Percentiles rank a stretch among this genome's conserved stretches.
Conservation (phyloP, 1,140 invertebrate species). For the Brachionus calyciflorus region DNA sequence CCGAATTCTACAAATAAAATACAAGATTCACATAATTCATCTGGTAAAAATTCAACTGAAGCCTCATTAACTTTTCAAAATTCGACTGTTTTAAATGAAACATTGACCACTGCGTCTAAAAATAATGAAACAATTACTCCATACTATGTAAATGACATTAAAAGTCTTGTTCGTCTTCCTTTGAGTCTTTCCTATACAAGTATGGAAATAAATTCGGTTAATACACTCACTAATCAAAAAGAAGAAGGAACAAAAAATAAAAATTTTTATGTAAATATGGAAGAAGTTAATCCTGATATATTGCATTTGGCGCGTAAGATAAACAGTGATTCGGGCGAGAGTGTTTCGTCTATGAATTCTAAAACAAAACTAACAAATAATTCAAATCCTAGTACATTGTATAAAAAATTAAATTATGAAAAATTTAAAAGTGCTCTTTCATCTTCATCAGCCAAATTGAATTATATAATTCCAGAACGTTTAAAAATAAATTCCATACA, state of each 20-base stretch:
- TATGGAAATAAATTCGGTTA: slow-evolving; percentile 20
- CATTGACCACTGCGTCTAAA: background rate
- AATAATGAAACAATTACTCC: background rate
- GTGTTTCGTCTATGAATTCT: background rate
- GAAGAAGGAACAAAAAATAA: background rate
- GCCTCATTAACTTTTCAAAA: background rate
- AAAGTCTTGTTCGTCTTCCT: slow-evolving; percentile 21
- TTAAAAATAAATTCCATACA: slow-evolving; percentile 27
- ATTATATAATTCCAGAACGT: slow-evolving; percentile 40
- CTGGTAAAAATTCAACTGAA: background rate
- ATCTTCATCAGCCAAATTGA: slow-evolving; percentile 12
- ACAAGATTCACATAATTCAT: background rate
- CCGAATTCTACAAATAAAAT: slow-evolving; percentile 3
- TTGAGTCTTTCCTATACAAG: slow-evolving; percentile 20
- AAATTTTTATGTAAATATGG: slow-evolving; percentile 41
- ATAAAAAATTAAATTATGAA: slow-evolving; percentile 37
- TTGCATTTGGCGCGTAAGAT: slow-evolving; percentile 33
- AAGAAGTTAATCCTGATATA: slow-evolving; percentile 41
- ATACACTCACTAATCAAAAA: background rate
- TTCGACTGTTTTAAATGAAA: background rate
- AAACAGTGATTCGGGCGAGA: slow-evolving; percentile 24
- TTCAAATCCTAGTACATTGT: background rate
- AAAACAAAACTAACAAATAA: background rate
- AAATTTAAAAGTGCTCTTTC: slow-evolving; percentile 4
- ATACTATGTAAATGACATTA: slow-evolving; percentile 25